Evolutionary conservation across 2,888 invertebrate species (phyloP).

Genomic region (Germaria angustata): DNA sequence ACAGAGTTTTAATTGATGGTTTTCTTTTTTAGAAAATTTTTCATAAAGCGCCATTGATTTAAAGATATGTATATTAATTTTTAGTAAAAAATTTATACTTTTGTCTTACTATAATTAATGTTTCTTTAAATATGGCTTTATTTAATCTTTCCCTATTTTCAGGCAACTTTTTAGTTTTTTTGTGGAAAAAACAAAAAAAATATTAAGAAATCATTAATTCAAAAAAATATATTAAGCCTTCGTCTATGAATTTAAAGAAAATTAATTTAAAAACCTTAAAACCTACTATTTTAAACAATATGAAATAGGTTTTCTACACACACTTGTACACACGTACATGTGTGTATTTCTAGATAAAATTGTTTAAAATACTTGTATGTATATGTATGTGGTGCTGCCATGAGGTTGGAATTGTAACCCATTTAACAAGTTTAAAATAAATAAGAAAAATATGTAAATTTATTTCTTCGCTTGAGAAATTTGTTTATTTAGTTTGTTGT

Average conservation of each 20-base stretch:
- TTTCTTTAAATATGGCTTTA: background rate
- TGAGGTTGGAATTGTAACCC: constrained; percentile 47
- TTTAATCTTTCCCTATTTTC: background rate
- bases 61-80: background rate
- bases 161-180: background rate
- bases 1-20: background rate
- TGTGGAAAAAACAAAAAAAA: too few species aligned
- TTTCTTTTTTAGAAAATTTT: background rate
- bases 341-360: constrained; percentile 10
- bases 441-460: constrained; percentile 61
- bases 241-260: background rate
- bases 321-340: background rate
- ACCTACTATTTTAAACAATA: background rate
- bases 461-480: background rate
- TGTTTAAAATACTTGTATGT: background rate
- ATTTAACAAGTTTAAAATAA: constrained; percentile 63
- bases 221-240: background rate
- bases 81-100: background rate
- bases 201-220: background rate
- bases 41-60: background rate
- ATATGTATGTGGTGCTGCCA: too few species aligned
- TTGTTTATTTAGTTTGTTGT: constrained; percentile 32
- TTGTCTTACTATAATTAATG: background rate
- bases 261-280: background rate
- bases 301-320: background rate